A percentile compares a stretch with the other conserved stretches of the same genome.
Conservation (phyloP, 2,113 vertebrate genomes). For the Atlantisia rogersi region DNA sequence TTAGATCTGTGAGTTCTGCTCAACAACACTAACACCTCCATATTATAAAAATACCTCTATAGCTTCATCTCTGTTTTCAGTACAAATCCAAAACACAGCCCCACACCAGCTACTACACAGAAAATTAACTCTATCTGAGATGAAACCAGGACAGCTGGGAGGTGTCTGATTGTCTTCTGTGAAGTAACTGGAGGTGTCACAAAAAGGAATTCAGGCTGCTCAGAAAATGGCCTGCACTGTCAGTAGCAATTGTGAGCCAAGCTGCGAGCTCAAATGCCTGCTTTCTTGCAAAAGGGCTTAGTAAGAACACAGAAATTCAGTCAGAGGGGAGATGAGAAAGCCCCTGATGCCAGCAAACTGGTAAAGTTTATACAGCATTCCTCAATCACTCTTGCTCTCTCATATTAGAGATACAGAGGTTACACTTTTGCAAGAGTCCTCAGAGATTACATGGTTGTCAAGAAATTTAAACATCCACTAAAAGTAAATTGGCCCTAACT, state of each 20-base stretch:
- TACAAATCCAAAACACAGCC: too few species aligned
- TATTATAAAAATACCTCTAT: too few species aligned
- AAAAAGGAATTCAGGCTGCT: not conserved
- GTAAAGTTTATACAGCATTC: not conserved
- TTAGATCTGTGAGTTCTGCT: too few species aligned
- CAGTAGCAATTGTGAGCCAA: not conserved
- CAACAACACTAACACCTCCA: too few species aligned
- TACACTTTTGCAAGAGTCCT: not conserved
- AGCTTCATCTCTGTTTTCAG: too few species aligned
- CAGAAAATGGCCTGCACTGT: not conserved
- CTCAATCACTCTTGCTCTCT: not conserved
- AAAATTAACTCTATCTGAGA: too few species aligned
- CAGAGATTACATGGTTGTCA: not conserved
- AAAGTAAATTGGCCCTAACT: not conserved
- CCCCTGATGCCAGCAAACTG: not conserved
- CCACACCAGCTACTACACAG: too few species aligned
- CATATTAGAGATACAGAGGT: not conserved
- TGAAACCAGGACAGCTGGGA: not conserved
- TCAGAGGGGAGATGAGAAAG: not conserved
- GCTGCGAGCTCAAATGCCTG: not conserved
- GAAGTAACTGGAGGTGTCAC: not conserved
- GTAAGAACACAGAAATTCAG: not conserved
- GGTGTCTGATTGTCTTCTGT: not conserved
- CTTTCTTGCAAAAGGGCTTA: not conserved
- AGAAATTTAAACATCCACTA: conserved; percentile 22